These are phyloP conservation scores for Sebastes baramenuke DNA, from an alignment of 2,797 vertebrate genomes.

Conservation along the genomic window DNA sequence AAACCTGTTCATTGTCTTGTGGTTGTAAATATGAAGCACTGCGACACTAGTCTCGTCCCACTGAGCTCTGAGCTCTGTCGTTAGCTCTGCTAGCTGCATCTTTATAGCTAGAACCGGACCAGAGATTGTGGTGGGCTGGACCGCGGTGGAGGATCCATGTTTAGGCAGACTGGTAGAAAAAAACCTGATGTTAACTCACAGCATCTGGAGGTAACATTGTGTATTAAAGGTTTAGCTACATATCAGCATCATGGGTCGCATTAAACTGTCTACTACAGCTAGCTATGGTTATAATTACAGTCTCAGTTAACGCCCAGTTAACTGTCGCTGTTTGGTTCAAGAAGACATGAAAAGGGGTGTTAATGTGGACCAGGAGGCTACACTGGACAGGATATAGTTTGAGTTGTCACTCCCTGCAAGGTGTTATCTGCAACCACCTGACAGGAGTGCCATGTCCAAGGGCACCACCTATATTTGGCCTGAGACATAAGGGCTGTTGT, in stretches of 20 bases:
- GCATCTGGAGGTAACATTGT: background rate
- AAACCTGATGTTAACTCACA: background rate
- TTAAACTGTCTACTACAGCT: background rate
- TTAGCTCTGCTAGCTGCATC: slow-evolving; percentile 61
- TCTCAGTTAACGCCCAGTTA: background rate
- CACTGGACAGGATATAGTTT: background rate
- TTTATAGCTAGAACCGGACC: slow-evolving; percentile 18
- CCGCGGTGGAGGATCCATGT: background rate
- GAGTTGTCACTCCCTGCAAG: slow-evolving; percentile 13
- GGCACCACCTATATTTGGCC: slow-evolving; percentile 34
- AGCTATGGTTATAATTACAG: background rate
- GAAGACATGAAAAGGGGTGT: background rate
- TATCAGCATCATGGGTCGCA: background rate
- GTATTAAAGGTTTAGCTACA: background rate
- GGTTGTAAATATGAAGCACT: background rate
- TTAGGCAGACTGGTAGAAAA: background rate
- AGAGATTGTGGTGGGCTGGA: background rate
- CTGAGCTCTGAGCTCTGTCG: slow-evolving; percentile 2
- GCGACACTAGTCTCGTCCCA: slow-evolving; percentile 23
- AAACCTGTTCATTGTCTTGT: background rate
- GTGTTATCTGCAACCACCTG: slow-evolving; percentile 20
- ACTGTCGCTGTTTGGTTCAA: background rate
- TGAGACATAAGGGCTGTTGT: background rate
- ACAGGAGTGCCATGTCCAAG: background rate
- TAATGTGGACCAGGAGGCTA: background rate